Evolutionary conservation across 2,113 vertebrate genomes (phyloP).

Genomic region (Pipa parva): DNA sequence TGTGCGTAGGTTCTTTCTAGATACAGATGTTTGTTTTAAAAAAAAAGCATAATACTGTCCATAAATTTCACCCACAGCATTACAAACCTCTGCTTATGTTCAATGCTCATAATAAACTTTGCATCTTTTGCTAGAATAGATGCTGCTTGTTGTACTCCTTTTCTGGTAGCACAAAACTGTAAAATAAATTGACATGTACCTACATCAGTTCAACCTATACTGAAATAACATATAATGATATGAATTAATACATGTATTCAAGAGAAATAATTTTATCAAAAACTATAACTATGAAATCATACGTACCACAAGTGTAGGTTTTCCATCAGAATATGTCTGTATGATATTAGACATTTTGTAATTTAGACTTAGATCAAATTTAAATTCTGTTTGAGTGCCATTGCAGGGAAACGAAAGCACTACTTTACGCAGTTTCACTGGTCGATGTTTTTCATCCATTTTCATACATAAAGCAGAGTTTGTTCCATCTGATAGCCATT

Average conservation of each 20-base stretch:
- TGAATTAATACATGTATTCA: conserved; percentile 23
- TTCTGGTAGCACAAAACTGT: conserved; percentile 96
- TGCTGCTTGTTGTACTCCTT: conserved; percentile 91
- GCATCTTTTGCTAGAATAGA: conserved; percentile 85
- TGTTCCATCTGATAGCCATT: conserved; percentile 84
- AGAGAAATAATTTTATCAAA: not conserved
- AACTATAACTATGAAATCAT: not conserved
- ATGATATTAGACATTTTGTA: conserved; percentile 90
- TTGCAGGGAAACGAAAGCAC: conserved; percentile 88
- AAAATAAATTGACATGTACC: conserved; percentile 47
- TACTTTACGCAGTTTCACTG: conserved; percentile 90
- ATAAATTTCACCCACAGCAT: not conserved
- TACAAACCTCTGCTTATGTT: conserved; percentile 85
- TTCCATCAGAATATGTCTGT: conserved; percentile 89
- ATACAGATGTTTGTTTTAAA: too few species aligned
- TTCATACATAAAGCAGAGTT: conserved; percentile 78
- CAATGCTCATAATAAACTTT: conserved; percentile 78
- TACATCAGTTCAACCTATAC: not conserved
- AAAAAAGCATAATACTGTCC: too few species aligned
- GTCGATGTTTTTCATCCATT: conserved; percentile 89
- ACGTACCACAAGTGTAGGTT: conserved; percentile 87
- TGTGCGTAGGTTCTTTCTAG: too few species aligned
- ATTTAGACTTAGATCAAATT: conserved; percentile 91
- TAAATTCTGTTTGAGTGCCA: conserved; percentile 86
- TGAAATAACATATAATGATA: conserved; percentile 40